These are phyloP conservation scores for Arctia plantaginis DNA, from an alignment of 2,888 invertebrate species.

Conservation along the genomic window DNA sequence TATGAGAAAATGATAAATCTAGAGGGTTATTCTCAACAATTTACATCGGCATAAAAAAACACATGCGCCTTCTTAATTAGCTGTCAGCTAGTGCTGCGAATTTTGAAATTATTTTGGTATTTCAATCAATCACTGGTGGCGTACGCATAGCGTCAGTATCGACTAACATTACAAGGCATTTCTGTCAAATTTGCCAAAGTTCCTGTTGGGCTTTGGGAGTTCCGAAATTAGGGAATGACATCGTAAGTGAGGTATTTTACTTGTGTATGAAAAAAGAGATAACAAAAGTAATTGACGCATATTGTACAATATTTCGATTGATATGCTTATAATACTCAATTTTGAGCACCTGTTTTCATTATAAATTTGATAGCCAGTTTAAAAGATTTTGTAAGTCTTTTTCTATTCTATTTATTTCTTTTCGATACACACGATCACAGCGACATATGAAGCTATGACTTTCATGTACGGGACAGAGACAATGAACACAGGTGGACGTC, in stretches of 20 bases:
- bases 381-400: too few relatives aligned
- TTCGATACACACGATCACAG: too few relatives aligned
- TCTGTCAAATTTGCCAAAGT: constrained; percentile 26
- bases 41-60: constrained; percentile 60
- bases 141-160: constrained; percentile 25
- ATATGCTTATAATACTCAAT: not conserved
- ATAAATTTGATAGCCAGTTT: not conserved
- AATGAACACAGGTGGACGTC: not conserved
- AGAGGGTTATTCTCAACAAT: constrained; percentile 58
- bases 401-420: too few relatives aligned
- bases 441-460: not conserved
- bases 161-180: constrained; percentile 26
- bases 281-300: not conserved
- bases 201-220: constrained; percentile 23
- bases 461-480: not conserved
- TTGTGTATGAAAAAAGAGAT: not conserved
- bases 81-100: constrained; percentile 47
- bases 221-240: constrained; percentile 28
- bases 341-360: not conserved
- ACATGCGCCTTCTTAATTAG: constrained; percentile 59
- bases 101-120: constrained; percentile 47
- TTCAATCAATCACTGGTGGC: constrained; percentile 49
- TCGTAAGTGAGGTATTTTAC: constrained; percentile 20
- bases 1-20: constrained; percentile 37
- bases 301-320: not conserved